These are phyloP conservation scores for Glyphotaelius pellucidus DNA, from an alignment of 2,888 invertebrate species.

Conservation along the genomic window DNA sequence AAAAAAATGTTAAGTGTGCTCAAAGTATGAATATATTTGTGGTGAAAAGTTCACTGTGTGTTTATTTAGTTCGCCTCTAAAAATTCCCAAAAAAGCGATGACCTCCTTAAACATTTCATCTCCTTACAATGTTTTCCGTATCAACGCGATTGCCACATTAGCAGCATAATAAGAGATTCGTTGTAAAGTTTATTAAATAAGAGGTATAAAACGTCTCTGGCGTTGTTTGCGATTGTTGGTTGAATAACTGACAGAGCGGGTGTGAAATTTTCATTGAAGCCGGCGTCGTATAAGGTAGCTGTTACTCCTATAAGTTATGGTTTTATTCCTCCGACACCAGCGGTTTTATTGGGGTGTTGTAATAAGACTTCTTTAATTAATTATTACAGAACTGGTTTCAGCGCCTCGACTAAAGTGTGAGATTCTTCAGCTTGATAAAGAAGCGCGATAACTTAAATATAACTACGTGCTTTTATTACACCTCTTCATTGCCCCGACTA, in stretches of 20 bases:
- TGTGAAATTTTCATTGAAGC: constrained; percentile 58
- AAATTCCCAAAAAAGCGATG: too few relatives aligned
- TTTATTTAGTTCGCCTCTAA: too few relatives aligned
- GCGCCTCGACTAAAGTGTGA: constrained; percentile 37
- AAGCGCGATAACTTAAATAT: neutral
- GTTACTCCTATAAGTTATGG: constrained; percentile 59
- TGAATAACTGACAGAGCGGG: constrained; percentile 15
- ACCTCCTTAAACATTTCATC: neutral
- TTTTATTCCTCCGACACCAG: constrained; percentile 55
- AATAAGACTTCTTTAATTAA: constrained; percentile 57
- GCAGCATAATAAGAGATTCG: neutral
- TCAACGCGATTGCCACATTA: neutral
- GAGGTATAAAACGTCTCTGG: neutral
- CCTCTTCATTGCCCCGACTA: constrained; percentile 19
- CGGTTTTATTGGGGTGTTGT: constrained; percentile 58
- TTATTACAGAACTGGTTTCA: constrained; percentile 51
- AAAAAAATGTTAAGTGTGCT: too few relatives aligned
- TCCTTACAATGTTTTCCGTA: neutral
- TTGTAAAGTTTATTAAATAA: neutral
- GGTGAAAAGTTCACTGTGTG: too few relatives aligned
- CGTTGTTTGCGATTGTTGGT: constrained; percentile 48
- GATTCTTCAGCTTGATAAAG: constrained; percentile 42
- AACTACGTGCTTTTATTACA: constrained; percentile 36
- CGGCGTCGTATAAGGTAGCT: constrained; percentile 52
- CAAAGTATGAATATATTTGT: too few relatives aligned